Evolutionary conservation across 2,113 vertebrate genomes (phyloP), one percentile per base, ranked within the genome.

Genomic region (Gymnocephalus cernua): DNA sequence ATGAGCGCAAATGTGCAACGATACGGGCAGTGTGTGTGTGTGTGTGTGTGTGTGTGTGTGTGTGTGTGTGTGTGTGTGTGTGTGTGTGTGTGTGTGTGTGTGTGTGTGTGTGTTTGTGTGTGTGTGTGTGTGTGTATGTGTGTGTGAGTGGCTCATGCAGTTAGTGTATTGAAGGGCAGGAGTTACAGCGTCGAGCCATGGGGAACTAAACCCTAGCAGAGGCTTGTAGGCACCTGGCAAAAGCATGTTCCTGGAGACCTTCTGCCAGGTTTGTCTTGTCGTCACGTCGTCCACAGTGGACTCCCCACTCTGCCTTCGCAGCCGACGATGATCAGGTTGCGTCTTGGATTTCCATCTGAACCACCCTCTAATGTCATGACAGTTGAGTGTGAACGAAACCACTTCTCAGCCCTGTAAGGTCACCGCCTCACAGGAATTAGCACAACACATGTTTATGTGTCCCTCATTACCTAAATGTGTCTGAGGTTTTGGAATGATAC

Each of bases 281-380:
- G 75, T 89, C 91, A 89, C 86, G 44, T 91, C 75, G 59, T 91
- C 90, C 89, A 68, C 86, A 69, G 92, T 83, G 90, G 90, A 91
- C 89, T 90, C 84, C 77, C 91, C 85, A 59, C 82, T 88, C 86
- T 63, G 86, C 85, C 84, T 67, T 80, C 74, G 29, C 65, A 77
- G 79, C 81, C 78, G 61, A 54, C 18, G 71, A 68, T 59, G 86
- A 91, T 92, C 86, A 44, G 25, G 88, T 92, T 91, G 91, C 91
- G 19, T 93, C 92, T 95, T 94, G 88, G 86, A 86, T 94, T 94
- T 94, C 93, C 87, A 83, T 92, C 88, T 91, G 84, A 91, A 77
- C 84, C 74, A 78, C 53, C 41, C 85, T 92, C 91, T 92, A 90
- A 92, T 91, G 84, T 90, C 57, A 83, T 72, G 90, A 82, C 87